Percentiles rank a stretch among this genome's conserved stretches.
phyloP scores from a whole-genome alignment of 2,888 invertebrate species.

The Odontocerum albicorne region DNA sequence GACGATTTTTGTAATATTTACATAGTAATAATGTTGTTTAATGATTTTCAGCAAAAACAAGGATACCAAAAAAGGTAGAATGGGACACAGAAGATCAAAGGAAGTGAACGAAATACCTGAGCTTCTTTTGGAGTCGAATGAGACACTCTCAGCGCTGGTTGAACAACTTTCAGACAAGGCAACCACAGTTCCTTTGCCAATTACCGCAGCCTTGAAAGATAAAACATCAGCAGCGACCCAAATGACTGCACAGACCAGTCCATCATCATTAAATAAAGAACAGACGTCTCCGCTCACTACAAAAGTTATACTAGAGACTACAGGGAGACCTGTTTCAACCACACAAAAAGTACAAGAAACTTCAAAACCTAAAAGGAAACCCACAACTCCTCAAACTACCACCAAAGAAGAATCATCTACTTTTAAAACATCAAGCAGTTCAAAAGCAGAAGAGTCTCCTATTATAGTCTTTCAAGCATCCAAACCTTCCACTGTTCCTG shows the following conservation, averaged over 20 bases:
- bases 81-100: conserved; percentile 36
- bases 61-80: conserved; percentile 5
- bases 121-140: conserved; percentile 9
- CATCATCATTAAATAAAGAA: background rate
- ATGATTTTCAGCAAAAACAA: conserved; percentile 13
- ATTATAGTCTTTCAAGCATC: conserved; percentile 11
- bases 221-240: no score
- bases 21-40: no score
- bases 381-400: background rate
- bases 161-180: background rate
- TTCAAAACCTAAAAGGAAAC: background rate
- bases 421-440: conserved; percentile 1
- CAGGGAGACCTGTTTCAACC: background rate
- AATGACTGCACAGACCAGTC: background rate
- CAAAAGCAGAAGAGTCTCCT: conserved; percentile 3
- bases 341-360: background rate
- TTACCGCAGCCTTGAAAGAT: background rate
- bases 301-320: background rate
- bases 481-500: conserved; percentile 1
- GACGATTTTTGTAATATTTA: no score
- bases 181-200: background rate
- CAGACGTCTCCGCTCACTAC: conserved; percentile 5
- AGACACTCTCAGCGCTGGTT: background rate
- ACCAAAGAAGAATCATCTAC: conserved; percentile 17
- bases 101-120: conserved; percentile 1